A percentile compares a stretch with the other conserved stretches of the same genome.
These are phyloP conservation scores for Daubentonia madagascariensis DNA, from an alignment of 2,113 vertebrate genomes.

Conservation along the genomic window DNA sequence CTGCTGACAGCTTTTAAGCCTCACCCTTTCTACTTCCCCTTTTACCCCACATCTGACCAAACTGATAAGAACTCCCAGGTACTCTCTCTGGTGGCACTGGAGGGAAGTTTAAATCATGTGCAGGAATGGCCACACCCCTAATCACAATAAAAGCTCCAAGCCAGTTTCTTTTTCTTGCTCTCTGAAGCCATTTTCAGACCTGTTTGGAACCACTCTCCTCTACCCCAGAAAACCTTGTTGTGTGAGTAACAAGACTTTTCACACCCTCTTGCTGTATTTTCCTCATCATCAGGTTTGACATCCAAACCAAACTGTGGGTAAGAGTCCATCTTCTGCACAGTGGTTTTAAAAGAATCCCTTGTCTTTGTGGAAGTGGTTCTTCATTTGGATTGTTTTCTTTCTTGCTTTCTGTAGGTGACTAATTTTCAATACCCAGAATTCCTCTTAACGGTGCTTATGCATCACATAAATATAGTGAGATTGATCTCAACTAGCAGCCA, in stretches of 20 bases:
- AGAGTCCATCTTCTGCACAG: background rate
- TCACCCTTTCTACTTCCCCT: accelerated
- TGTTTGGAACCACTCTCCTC: background rate
- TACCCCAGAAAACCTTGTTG: background rate
- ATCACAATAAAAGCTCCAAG: background rate
- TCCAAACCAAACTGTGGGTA: background rate
- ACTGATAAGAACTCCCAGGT: background rate
- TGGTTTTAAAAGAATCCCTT: background rate
- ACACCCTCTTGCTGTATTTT: background rate
- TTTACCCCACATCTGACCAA: background rate
- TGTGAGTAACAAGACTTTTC: background rate
- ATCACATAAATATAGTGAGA: background rate
- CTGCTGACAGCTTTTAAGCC: background rate
- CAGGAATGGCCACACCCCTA: background rate
- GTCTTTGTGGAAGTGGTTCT: background rate
- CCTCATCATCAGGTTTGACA: background rate
- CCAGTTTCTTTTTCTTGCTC: background rate
- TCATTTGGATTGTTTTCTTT: background rate
- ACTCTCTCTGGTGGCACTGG: background rate
- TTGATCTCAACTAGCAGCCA: no score
- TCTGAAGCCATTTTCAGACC: background rate
- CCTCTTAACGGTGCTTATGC: background rate
- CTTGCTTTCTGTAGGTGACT: background rate
- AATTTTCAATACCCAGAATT: background rate
- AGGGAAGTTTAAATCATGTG: background rate